Base-by-base conservation (phyloP, 37 sponge, comb jelly and placozoan genomes). In the Petrosia ficiformis region DNA sequence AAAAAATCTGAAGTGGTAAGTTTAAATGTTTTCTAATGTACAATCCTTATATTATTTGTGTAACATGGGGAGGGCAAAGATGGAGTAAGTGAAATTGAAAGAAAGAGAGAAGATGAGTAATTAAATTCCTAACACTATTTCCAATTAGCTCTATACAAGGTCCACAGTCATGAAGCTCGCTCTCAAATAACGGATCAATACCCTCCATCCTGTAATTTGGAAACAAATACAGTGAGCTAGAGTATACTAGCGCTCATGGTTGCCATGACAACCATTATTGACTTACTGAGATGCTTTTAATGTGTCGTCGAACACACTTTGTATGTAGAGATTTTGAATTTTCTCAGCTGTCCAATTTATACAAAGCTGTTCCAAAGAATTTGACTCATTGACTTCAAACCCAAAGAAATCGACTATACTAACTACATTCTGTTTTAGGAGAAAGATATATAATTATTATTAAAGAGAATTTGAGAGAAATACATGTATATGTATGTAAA, bases 61-160 rank as follows among this genome's bases (percentile, higher is more conserved):
- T n/a, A n/a, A n/a, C n/a, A n/a, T n/a, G n/a, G n/a, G n/a, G n/a
- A n/a, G n/a, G n/a, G n/a, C n/a, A n/a, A n/a, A n/a, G n/a, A n/a
- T n/a, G n/a, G n/a, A n/a, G 42, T 21, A 37, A 66, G 54, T 48
- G 54, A 48, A 16, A 48, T 10, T 19, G 54, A 16, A 16, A 48
- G 37, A 4, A 11, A 36, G 69, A 36, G 69, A 36, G 69, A 16
- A 16, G 16, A 16, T 10, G 54, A 48, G 54, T 48, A 19, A 16
- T 48, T 19, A 48, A 48, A 48, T 19, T 61, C 6, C 75, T 56
- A 56, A 91, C 92, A 60, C 71, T 42, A 30, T 78, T 72, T 0
- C 92, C 87, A 54, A 91, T 78, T 42, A 91, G 83, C 56, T 86
- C 83, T 25, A 91, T 36, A 54, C 92, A 91, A 10, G 92, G 92